These are phyloP conservation scores for Anguilla pacifica DNA, from an alignment of 2,797 vertebrate species.

Conservation along the genomic window DNA sequence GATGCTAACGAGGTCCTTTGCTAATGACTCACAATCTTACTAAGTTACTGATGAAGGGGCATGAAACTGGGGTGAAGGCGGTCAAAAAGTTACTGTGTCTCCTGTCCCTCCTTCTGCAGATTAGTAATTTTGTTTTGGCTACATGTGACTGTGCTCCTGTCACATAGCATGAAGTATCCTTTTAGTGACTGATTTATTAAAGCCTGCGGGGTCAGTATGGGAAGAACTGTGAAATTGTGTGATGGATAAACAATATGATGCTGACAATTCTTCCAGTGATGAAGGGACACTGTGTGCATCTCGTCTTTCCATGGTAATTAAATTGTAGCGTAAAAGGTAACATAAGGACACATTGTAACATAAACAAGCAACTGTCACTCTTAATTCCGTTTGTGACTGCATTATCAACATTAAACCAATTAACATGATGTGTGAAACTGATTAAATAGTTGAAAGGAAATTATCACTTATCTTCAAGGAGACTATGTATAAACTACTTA, in stretches of 20 bases:
- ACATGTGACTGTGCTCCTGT: background rate
- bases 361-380: background rate
- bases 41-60: background rate
- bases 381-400: background rate
- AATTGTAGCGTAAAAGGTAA: background rate
- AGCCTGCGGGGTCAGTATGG: background rate
- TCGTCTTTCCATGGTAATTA: background rate
- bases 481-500: background rate
- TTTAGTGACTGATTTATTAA: conserved; percentile 15
- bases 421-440: background rate
- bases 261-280: background rate
- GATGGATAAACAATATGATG: background rate
- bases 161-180: background rate
- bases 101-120: background rate
- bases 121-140: conserved; percentile 12
- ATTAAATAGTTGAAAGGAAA: background rate
- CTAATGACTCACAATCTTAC: background rate
- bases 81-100: conserved; percentile 1
- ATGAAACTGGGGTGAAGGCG: background rate
- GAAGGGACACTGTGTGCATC: conserved; percentile 18
- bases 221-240: conserved; percentile 1
- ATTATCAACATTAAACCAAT: background rate
- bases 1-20: conserved; percentile 33
- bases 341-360: background rate
- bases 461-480: background rate